Evolutionary conservation across 2,113 vertebrate genomes (phyloP), one percentile per base, ranked within the genome.

Genomic region (Sturnus vulgaris): DNA sequence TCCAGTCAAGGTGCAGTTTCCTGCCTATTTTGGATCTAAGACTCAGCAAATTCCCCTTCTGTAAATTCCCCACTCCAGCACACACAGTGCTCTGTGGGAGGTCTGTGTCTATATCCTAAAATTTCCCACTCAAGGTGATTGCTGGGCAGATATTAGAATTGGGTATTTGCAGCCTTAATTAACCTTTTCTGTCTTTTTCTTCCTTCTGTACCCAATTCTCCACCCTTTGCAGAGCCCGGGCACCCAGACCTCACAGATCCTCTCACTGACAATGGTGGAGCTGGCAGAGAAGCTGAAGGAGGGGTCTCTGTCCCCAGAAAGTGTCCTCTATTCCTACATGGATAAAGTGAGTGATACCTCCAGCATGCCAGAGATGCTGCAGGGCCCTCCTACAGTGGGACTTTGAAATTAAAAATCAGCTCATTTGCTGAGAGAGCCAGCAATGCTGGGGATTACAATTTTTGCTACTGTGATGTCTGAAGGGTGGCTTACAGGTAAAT

Each of bases 261-360:
- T 98, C 70, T 93, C 94, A 0, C 87, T 99, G 86, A 94, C 98
- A 0, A 88, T 99, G 91, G 39, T 86, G 73, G 97, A 98, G 86
- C 71, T 99, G 93, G 97, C 63, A 28, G 93, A 97, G 61, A 93
- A 97, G 42, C 97, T 99, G 72, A 86, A 91, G 85, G 93, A 98
- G 4, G 97, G 95, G 8, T 96, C 92, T 5, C 87, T 99, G 83
- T 97, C 65, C 70, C 98, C 98, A 6, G 97, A 98, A 30, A 98
- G 97, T 1, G 95, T 98, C 60, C 97, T 99, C 35, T 98, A 98
- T 83, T 86, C 97, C 61, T 99, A 98, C 71, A 88, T 98, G 92
- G 97, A 98, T 83, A 98, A 98, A 98, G 98, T 98, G 70, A 90
- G 72, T 78, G 56, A 31, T 16, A 22, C 11, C 21, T 59, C 25